Evolutionary conservation across 2,797 vertebrate genomes (phyloP).

Genomic region (Poecilia picta): DNA sequence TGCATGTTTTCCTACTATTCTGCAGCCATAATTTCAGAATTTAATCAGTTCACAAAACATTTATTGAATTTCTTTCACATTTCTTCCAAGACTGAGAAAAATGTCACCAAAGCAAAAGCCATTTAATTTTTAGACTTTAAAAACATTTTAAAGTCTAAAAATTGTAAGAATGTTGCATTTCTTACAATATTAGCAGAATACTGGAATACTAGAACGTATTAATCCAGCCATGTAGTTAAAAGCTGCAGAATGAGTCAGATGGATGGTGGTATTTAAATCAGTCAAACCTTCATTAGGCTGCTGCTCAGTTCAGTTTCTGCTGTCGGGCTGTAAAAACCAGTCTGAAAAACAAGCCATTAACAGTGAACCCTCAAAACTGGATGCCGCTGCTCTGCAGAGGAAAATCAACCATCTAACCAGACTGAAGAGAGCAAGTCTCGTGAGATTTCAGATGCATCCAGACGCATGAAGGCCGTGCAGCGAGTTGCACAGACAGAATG

Average conservation of each 20-base stretch:
- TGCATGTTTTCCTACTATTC: background rate
- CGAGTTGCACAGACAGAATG: background rate
- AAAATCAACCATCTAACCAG: background rate
- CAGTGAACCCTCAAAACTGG: background rate
- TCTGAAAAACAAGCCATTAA: background rate
- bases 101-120: background rate
- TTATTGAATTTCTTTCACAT: background rate
- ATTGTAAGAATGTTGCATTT: background rate
- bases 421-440: too few species aligned
- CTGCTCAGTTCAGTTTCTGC: background rate
- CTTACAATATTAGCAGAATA: background rate
- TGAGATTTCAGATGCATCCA: background rate
- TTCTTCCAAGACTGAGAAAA: background rate
- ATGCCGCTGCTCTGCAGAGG: background rate
- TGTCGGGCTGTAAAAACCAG: background rate
- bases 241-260: background rate
- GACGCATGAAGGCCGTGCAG: background rate
- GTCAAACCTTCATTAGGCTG: background rate
- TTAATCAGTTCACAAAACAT: background rate
- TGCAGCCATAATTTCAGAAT: background rate
- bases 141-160: background rate
- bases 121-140: background rate
- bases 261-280: background rate
- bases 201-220: background rate
- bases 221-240: background rate